Evolutionary conservation across 2,113 vertebrate species (phyloP), one percentile per base, ranked within the genome.

Genomic region (Pedetes capensis): DNA sequence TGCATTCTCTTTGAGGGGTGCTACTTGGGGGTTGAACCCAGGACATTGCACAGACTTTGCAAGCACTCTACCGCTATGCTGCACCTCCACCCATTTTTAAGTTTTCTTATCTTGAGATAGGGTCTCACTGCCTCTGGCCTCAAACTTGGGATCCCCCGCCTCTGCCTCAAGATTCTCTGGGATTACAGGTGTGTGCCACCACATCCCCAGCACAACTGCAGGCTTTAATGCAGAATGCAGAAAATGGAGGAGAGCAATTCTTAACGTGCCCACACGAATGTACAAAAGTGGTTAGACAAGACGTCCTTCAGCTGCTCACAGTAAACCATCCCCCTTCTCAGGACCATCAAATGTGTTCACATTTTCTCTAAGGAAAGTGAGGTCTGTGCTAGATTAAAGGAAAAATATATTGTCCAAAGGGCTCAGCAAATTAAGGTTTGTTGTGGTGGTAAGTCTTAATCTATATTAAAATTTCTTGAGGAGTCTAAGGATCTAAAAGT

Each of bases 331-430:
- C 22, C n/a, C 23, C 16, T 3, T 6, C 64, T 22, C 2, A 14
- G 25, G 13, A 32, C 22, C 6, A 10, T 11, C 3, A 16, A 4
- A 1, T 7, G 3, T 22, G 1, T 16, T 1, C 3, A 1, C 0
- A 51, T 7, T 23, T 69, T 23, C 32, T 34, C 42, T 25, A 55
- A 75, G 22, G 5, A 39, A 6, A 53, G 17, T 22, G 34, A 63
- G 20, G 44, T 82, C 34, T 8, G 42, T 86, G 6, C 8, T 82
- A 7, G 42, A 29, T 37, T 37, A 89, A 82, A 81, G 39, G 37
- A 78, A 64, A 59, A 25, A 53, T 13, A 8, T 10, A n/a, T 29
- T 76, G 7, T 47, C 3, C 80, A 51, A 53, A 83, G 23, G n/a
- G 10, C 16, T 87, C 8, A 49, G 76, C n/a, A 76, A 61, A 32